phyloP scores from a whole-genome alignment of 2,888 invertebrate genomes.

The Drosophila stalkeri region DNA sequence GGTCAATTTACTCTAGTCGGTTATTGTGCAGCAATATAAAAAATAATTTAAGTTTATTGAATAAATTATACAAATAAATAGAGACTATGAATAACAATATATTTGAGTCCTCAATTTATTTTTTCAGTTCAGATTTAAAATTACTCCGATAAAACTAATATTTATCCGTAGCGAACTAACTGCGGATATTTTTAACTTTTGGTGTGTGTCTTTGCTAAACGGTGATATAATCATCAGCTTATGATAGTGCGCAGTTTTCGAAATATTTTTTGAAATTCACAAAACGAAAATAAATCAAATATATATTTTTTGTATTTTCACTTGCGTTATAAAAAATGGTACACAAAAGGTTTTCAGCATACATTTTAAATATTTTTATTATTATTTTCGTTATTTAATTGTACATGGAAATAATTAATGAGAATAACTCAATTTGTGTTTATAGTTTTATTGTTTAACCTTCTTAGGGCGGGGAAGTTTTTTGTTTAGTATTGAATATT shows the following conservation, averaged over 20 bases:
- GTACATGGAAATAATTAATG: conserved; percentile 76
- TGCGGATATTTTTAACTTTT: background rate
- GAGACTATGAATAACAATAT: background rate
- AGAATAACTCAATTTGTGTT: conserved; percentile 70
- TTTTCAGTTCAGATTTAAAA: background rate
- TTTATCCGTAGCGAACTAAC: background rate
- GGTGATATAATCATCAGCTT: conserved; percentile 19
- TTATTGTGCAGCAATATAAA: conserved; percentile 74
- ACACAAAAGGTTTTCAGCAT: conserved; percentile 34
- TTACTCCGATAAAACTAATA: no score
- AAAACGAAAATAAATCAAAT: background rate
- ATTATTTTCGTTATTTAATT: conserved; percentile 60
- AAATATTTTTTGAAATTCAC: background rate
- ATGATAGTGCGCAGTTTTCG: background rate
- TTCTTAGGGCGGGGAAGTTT: conserved; percentile 72
- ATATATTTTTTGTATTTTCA: background rate
- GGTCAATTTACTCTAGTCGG: conserved; percentile 70
- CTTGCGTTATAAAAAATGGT: background rate
- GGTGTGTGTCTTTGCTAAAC: conserved; percentile 22
- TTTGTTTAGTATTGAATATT: conserved; percentile 48
- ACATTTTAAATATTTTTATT: conserved; percentile 68
- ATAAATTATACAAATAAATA: conserved; percentile 21
- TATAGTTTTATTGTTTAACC: conserved; percentile 46
- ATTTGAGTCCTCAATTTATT: background rate
- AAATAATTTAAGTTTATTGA: conserved; percentile 25